These are phyloP conservation scores for Aphelenchoides fujianensis DNA, from an alignment of 1,140 invertebrate genomes.

Conservation along the genomic window DNA sequence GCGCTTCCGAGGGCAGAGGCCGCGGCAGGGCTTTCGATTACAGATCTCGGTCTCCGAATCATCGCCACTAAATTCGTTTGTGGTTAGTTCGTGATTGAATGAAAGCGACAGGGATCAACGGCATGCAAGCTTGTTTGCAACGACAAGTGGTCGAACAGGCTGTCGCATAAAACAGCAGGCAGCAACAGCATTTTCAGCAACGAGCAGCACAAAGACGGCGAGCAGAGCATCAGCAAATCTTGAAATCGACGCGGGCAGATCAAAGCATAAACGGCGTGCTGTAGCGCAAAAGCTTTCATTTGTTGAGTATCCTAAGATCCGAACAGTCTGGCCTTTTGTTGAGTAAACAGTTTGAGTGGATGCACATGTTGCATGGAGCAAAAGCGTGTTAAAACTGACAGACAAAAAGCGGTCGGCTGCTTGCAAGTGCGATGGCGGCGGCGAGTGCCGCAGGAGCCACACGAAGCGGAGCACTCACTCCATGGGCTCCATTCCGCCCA, in stretches of 20 bases:
- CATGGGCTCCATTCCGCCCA: constrained; percentile 55
- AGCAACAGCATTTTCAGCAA: constrained; percentile 27
- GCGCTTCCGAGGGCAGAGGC: constrained; percentile 53
- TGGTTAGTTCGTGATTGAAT: no score
- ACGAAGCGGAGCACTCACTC: constrained; percentile 51
- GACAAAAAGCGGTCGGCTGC: constrained; percentile 46
- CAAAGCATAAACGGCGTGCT: no score
- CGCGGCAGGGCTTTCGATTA: constrained; percentile 51
- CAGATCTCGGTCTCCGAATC: constrained; percentile 56
- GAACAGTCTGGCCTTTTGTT: constrained; percentile 2
- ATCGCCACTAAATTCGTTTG: constrained; percentile 53
- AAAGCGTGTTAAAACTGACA: constrained; percentile 52
- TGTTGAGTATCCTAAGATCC: constrained; percentile 23
- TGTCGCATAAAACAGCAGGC: no score
- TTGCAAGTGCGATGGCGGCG: constrained; percentile 45
- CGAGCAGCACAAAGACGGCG: constrained; percentile 8
- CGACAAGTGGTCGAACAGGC: no score
- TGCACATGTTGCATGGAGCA: neutral
- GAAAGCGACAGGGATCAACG: constrained; percentile 6
- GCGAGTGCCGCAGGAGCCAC: constrained; percentile 56
- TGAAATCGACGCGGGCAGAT: no score
- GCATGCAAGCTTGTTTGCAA: no score
- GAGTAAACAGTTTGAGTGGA: neutral
- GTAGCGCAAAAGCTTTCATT: constrained; percentile 32
- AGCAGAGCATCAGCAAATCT: no score